phyloP scores from a whole-genome alignment of 2,113 vertebrate species.

The Myodes glareolus region DNA sequence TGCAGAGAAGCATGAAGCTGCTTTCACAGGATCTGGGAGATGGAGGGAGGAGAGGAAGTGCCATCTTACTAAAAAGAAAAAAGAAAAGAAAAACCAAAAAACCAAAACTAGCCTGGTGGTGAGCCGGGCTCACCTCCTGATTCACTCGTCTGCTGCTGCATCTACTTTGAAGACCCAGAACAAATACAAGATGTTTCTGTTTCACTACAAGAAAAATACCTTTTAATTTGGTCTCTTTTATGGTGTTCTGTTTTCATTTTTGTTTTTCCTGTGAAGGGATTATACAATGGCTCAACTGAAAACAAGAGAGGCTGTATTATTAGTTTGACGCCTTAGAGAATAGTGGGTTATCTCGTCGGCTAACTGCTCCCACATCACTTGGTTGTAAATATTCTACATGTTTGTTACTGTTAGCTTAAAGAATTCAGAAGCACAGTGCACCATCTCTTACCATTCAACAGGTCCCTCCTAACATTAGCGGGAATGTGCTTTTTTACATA shows the following conservation, averaged over 20 bases:
- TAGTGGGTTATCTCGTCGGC: not conserved
- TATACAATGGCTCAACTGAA: not conserved
- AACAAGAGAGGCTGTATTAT: not conserved
- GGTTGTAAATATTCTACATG: not conserved
- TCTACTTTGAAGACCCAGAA: not conserved
- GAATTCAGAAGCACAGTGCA: not conserved
- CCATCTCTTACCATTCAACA: not conserved
- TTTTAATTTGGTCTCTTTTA: slow-evolving; percentile 18
- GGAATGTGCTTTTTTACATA: not conserved
- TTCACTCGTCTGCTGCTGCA: fast-evolving
- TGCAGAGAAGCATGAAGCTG: not conserved
- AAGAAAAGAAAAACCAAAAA: not conserved
- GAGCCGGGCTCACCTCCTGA: not conserved
- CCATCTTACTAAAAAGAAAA: not conserved
- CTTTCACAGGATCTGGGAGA: not conserved
- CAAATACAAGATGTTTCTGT: not conserved
- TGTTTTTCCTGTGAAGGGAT: not conserved
- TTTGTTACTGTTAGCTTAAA: not conserved
- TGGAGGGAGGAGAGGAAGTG: not conserved
- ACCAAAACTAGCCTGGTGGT: not conserved
- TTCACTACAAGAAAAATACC: not conserved
- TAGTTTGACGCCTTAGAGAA: not conserved
- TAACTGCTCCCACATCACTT: not conserved
- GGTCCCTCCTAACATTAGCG: not conserved
- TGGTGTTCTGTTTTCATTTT: not conserved